phyloP scores from a whole-genome alignment of 2,888 invertebrate species.

The Hypomecis atomaria region DNA sequence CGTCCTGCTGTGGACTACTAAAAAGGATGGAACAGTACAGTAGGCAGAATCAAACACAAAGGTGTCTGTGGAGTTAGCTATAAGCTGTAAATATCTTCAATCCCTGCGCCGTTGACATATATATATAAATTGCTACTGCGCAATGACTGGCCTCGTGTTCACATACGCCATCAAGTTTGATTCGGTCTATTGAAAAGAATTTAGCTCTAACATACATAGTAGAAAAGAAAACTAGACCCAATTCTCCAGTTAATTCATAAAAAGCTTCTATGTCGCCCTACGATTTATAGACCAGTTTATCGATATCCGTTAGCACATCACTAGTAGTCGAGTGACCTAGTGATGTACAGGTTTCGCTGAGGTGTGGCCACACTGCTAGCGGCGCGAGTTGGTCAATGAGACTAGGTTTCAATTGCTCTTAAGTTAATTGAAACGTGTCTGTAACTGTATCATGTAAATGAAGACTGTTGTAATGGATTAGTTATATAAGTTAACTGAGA shows the following conservation, averaged over 20 bases:
- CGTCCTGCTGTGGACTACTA: too few species aligned
- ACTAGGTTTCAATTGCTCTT: constrained; percentile 32
- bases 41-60: too few species aligned
- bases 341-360: constrained; percentile 65
- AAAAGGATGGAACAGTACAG: too few species aligned
- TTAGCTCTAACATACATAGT: background rate
- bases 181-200: background rate
- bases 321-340: constrained; percentile 62
- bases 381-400: constrained; percentile 39
- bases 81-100: too few species aligned
- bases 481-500: constrained; percentile 9
- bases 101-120: too few species aligned
- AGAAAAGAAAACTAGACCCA: constrained; percentile 6
- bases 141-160: too few species aligned
- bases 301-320: constrained; percentile 61
- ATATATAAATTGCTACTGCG: too few species aligned
- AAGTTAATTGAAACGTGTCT: constrained; percentile 18
- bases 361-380: constrained; percentile 48
- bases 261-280: constrained; percentile 25
- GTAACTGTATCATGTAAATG: constrained; percentile 27
- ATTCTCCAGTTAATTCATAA: constrained; percentile 10
- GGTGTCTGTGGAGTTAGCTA: too few species aligned
- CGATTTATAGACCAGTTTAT: constrained; percentile 35
- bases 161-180: too few species aligned
- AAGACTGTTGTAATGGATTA: constrained; percentile 10